Conservation (phyloP, 2,888 invertebrate species). For the Bhutanitis thaidina region DNA sequence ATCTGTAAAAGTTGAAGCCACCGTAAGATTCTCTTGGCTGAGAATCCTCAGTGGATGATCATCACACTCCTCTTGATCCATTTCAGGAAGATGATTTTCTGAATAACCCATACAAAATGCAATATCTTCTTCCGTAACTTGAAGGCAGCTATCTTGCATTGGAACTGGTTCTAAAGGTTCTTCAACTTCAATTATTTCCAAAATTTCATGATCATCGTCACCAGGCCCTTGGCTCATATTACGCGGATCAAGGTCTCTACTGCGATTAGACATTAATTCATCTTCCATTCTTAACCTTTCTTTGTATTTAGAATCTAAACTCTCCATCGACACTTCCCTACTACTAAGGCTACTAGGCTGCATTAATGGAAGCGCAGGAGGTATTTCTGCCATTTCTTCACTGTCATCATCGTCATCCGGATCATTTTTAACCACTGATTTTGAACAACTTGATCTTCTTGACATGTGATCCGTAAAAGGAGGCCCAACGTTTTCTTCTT, state of each 20-base stretch:
- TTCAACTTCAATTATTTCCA: slow-evolving; percentile 90
- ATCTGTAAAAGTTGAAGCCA: slow-evolving; percentile 94
- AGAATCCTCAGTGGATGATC: slow-evolving; percentile 93
- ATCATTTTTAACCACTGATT: slow-evolving; percentile 62
- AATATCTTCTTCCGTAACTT: slow-evolving; percentile 96
- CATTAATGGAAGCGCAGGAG: slow-evolving; percentile 89
- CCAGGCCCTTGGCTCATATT: slow-evolving; percentile 69
- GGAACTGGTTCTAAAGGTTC: slow-evolving; percentile 91
- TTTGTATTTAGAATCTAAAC: slow-evolving; percentile 86
- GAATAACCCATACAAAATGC: slow-evolving; percentile 89
- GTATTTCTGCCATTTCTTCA: slow-evolving; percentile 88
- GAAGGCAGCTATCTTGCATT: slow-evolving; percentile 91
- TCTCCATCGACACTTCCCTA: slow-evolving; percentile 90
- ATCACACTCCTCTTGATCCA: slow-evolving; percentile 84
- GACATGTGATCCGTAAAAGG: slow-evolving; percentile 52
- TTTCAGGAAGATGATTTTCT: slow-evolving; percentile 85
- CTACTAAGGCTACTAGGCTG: slow-evolving; percentile 86
- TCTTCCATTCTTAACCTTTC: slow-evolving; percentile 84
- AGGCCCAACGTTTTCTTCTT: slow-evolving; percentile 69
- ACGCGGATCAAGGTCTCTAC: slow-evolving; percentile 72
- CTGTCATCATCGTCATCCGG: slow-evolving; percentile 87
- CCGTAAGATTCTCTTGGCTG: slow-evolving; percentile 94
- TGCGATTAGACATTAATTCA: slow-evolving; percentile 76
- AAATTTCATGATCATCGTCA: slow-evolving; percentile 83
- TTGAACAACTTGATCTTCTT: slow-evolving; percentile 42